Conservation (phyloP, 2,888 invertebrate genomes). For the Leistus spinibarbis region DNA sequence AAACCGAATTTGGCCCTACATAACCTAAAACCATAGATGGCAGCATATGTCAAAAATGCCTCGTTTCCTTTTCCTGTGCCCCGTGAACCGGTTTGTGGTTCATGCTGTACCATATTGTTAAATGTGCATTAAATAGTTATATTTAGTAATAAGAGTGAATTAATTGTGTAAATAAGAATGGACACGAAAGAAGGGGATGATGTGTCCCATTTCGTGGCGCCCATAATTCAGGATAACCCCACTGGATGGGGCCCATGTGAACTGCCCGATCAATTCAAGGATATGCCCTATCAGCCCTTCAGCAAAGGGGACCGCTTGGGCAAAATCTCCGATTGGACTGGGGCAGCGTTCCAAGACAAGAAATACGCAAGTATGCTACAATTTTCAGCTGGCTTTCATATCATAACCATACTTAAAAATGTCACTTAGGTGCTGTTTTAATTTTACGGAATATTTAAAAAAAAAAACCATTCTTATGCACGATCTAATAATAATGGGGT, state of each 20-base stretch:
- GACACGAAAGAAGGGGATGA: conserved; percentile 59
- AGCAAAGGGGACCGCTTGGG: conserved; percentile 98
- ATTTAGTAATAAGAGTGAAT: not conserved
- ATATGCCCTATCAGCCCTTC: conserved; percentile 99
- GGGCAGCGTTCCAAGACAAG: conserved; percentile 89
- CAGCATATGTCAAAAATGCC: conserved; percentile 5
- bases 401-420: conserved; percentile 19
- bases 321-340: conserved; percentile 99
- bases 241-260: conserved; percentile 98
- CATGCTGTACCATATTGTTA: conserved; percentile 27
- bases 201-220: conserved; percentile 71
- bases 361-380: conserved; percentile 82
- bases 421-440: conserved; percentile 2
- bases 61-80: conserved; percentile 31
- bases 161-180: conserved; percentile 46
- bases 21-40: not conserved
- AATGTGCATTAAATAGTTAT: conserved; percentile 13
- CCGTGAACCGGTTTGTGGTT: conserved; percentile 6
- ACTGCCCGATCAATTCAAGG: conserved; percentile 90
- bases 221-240: conserved; percentile 81
- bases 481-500: not conserved
- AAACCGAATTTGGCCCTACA: not conserved
- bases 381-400: not conserved
- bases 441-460: not conserved
- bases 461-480: not conserved